phyloP scores from a whole-genome alignment of 2,888 invertebrate species.

The Ichneumon xanthorius region DNA sequence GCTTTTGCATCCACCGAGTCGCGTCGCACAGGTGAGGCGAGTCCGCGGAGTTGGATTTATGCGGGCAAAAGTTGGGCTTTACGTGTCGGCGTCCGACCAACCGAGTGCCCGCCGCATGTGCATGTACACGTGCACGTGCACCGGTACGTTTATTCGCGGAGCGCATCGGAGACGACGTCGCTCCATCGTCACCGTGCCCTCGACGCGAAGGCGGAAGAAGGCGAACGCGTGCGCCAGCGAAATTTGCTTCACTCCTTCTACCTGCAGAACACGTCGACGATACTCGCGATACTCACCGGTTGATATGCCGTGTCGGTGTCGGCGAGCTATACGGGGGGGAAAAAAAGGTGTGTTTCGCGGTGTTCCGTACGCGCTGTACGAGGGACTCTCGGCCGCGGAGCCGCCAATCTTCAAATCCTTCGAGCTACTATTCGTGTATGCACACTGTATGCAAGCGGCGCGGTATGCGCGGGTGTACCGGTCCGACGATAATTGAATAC shows the following conservation, averaged over 20 bases:
- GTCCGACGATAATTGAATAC: conserved; percentile 69
- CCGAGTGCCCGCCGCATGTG: conserved; percentile 50
- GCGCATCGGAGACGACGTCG: conserved; percentile 37
- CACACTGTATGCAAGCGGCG: conserved; percentile 2
- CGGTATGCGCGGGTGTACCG: conserved; percentile 19
- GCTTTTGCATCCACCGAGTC: conserved; percentile 37
- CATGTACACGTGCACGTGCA: conserved; percentile 7
- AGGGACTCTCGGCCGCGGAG: conserved; percentile 62
- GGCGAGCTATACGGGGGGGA: background rate
- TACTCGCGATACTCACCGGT: conserved; percentile 21
- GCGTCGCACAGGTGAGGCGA: conserved; percentile 53
- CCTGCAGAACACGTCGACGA: conserved; percentile 27
- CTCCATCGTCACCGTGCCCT: background rate
- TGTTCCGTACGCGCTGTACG: conserved; percentile 65
- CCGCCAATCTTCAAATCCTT: conserved; percentile 61
- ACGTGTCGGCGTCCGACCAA: conserved; percentile 12
- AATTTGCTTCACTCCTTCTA: conserved; percentile 36
- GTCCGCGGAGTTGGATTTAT: conserved; percentile 57
- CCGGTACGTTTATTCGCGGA: conserved; percentile 23
- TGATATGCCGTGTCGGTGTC: conserved; percentile 47
- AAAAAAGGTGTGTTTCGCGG: conserved; percentile 24
- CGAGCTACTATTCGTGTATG: conserved; percentile 31
- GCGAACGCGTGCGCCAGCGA: conserved; percentile 39
- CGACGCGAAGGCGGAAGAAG: conserved; percentile 39
- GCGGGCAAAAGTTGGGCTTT: conserved; percentile 34